A percentile compares a stretch with the other conserved stretches of the same genome.
These are phyloP conservation scores for Gavia stellata DNA, from an alignment of 2,113 vertebrate species.

Conservation along the genomic window DNA sequence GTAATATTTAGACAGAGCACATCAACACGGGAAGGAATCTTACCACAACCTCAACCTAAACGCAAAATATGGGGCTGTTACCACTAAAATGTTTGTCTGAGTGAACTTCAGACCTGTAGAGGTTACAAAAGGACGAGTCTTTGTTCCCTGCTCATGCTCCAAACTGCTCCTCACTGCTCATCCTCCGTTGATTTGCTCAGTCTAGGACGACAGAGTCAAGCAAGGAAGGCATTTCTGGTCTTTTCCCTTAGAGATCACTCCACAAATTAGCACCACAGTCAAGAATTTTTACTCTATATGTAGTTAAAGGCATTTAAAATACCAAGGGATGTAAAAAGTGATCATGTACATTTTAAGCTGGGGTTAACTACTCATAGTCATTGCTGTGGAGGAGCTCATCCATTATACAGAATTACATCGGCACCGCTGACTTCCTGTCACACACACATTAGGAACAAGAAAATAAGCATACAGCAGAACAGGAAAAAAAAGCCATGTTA, in stretches of 20 bases:
- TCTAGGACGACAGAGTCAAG: not conserved
- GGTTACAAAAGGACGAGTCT: not conserved
- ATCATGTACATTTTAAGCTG: not conserved
- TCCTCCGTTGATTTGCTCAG: not conserved
- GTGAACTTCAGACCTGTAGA: not conserved
- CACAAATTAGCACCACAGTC: not conserved
- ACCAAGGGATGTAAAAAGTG: not conserved
- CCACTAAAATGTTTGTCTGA: not conserved
- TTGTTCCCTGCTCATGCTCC: not conserved
- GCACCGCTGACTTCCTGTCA: not conserved
- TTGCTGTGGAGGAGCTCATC: not conserved
- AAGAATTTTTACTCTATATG: not conserved
- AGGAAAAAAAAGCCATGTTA: not conserved
- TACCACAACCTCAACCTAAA: not conserved
- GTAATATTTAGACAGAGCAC: not conserved
- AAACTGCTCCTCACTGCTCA: not conserved
- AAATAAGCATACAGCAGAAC: not conserved
- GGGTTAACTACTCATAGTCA: not conserved
- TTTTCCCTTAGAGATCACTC: not conserved
- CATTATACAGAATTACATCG: not conserved
- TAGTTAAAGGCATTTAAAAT: not conserved
- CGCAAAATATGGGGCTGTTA: not conserved
- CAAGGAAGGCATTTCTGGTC: not conserved
- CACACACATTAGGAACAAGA: not conserved
- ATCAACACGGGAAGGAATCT: not conserved